phyloP scores from a whole-genome alignment of 2,888 invertebrate genomes.

The Dione vanillae region DNA sequence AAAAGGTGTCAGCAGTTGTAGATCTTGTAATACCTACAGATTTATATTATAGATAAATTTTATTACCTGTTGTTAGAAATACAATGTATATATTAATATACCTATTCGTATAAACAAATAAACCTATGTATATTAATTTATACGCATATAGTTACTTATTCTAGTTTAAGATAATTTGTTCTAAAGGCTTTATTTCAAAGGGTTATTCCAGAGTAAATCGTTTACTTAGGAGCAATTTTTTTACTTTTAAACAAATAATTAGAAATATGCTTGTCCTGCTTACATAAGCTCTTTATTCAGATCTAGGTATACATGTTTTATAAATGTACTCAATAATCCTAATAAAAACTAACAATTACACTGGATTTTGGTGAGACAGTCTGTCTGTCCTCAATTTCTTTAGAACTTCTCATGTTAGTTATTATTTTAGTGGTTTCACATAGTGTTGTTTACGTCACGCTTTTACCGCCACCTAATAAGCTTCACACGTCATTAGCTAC shows the following conservation, averaged over 20 bases:
- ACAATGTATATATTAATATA: too few species aligned
- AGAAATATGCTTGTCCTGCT: background rate
- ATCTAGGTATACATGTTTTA: too few species aligned
- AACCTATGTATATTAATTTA: background rate
- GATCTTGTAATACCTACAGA: background rate
- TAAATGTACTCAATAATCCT: background rate
- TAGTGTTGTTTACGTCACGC: slow-evolving; percentile 13
- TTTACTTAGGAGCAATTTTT: background rate
- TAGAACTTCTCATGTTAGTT: background rate
- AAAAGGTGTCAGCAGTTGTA: background rate
- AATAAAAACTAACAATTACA: background rate
- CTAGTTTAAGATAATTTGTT: background rate
- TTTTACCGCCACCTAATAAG: slow-evolving; percentile 22
- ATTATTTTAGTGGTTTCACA: slow-evolving; percentile 1
- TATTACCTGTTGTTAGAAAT: background rate
- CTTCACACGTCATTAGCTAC: slow-evolving; percentile 23
- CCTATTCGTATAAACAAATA: too few species aligned
- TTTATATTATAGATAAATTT: background rate
- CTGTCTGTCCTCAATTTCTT: background rate
- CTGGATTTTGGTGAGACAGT: background rate
- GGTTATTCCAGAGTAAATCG: slow-evolving; percentile 5
- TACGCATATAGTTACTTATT: background rate
- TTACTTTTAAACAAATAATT: background rate
- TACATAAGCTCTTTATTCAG: too few species aligned
- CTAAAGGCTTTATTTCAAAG: background rate